Conservation (phyloP, 2,797 vertebrate species). For the Pseudochaenichthys georgianus region DNA sequence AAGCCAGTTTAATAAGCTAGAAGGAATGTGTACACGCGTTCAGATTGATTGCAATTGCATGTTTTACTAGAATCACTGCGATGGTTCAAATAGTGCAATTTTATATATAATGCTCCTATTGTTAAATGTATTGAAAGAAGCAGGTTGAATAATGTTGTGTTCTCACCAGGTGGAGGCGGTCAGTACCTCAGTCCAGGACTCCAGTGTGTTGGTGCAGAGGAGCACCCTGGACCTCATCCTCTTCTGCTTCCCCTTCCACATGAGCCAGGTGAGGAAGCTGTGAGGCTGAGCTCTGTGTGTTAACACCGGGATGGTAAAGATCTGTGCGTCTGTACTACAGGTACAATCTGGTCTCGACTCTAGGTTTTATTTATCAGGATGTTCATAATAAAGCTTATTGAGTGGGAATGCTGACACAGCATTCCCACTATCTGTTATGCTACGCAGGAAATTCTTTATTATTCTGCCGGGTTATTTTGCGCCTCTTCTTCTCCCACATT, state of each 20-base stretch:
- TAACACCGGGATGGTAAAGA: neutral
- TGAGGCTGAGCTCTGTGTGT: neutral
- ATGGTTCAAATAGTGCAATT: neutral
- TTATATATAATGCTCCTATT: neutral
- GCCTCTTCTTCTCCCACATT: too few species aligned
- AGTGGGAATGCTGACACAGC: too few species aligned
- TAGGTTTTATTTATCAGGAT: neutral
- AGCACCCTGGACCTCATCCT: conserved; percentile 98
- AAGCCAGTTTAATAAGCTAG: too few species aligned
- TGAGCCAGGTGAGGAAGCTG: conserved; percentile 92
- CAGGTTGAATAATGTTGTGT: neutral
- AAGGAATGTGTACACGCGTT: neutral
- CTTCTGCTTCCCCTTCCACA: conserved; percentile 99
- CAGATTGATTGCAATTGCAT: neutral
- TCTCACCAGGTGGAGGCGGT: conserved; percentile 95
- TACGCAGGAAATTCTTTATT: too few species aligned
- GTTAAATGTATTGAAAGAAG: too few species aligned
- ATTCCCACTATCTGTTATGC: too few species aligned
- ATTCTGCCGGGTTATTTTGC: too few species aligned
- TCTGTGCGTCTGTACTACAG: conserved; percentile 1
- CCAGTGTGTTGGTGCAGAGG: conserved; percentile 97
- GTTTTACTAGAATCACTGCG: neutral
- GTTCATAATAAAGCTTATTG: neutral
- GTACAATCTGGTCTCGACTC: neutral
- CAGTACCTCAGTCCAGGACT: conserved; percentile 98